A percentile compares a stretch with the other conserved stretches of the same genome.
Conservation (phyloP, 2,888 invertebrate genomes). For the Argyra leucocephala region DNA sequence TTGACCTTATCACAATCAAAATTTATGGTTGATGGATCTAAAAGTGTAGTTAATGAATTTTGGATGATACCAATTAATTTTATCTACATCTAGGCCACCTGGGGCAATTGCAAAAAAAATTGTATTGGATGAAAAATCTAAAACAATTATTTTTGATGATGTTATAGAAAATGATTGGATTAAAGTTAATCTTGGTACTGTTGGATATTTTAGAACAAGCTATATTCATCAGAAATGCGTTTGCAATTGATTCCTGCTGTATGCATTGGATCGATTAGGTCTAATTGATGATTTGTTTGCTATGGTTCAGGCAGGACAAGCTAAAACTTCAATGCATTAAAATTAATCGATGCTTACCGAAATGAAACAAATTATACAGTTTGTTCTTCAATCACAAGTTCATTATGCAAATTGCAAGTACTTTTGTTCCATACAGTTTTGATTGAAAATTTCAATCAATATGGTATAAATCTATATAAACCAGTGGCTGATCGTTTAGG, state of each 20-base stretch:
- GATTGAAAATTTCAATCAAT: conserved; percentile 62
- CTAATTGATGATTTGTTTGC: conserved; percentile 88
- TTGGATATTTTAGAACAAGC: conserved; percentile 84
- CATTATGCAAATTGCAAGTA: conserved; percentile 64
- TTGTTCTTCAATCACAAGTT: conserved; percentile 76
- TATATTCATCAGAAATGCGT: conserved; percentile 71
- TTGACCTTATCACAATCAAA: conserved; percentile 71
- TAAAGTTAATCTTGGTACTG: conserved; percentile 77
- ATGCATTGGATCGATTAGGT: conserved; percentile 78
- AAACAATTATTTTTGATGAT: conserved; percentile 61
- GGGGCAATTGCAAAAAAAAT: conserved; percentile 51
- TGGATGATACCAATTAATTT: conserved; percentile 88
- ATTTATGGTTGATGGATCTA: conserved; percentile 74
- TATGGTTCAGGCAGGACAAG: conserved; percentile 73
- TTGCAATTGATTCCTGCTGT: conserved; percentile 71
- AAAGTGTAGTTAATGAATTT: conserved; percentile 50
- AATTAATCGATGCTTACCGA: conserved; percentile 73
- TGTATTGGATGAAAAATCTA: conserved; percentile 56
- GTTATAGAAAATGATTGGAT: conserved; percentile 71
- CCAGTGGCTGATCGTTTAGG: conserved; percentile 66
- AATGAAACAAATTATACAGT: conserved; percentile 88
- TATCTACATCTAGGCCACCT: conserved; percentile 67
- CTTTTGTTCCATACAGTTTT: conserved; percentile 72
- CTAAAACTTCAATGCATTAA: conserved; percentile 62
- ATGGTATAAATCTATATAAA: conserved; percentile 62